Evolutionary conservation across 2,797 vertebrate species (phyloP), one percentile per base, ranked within the genome.

Genomic region (Platyrinchus mystaceus): DNA sequence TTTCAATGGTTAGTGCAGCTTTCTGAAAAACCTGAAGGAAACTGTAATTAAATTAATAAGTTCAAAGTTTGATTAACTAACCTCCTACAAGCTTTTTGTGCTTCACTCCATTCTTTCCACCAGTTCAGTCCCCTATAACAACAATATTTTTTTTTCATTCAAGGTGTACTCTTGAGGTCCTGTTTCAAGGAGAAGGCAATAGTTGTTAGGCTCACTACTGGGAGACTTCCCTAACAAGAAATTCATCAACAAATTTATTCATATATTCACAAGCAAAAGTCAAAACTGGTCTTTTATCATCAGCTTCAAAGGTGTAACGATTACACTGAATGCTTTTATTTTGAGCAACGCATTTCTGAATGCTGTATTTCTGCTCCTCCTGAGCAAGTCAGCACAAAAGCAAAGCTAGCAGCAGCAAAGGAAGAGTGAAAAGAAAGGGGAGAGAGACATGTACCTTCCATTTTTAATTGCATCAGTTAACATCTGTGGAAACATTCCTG

Each of bases 321-420:
- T 67, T 64, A 73, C 2, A 14, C 1, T 17, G 68, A 91, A 74
- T 0, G 0, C 17, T 82, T 87, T 88, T 46, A 46, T 46, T 91
- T 30, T 58, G 22, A 87, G 79, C 36, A 77, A 36, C 5, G 6
- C 7, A 21, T 76, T 87, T 86, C 53, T 60, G 55, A 83, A 74
- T 80, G 15, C 37, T 12, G 0, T 44, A 73, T 73, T 94, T 90
- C 39, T 89, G 55, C 32, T 93, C 30, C 70, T 91, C 47, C 32
- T 39, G 28, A 93, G 47, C 36, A 90, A 95, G n/a, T 27, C 62
- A 89, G 79, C 58, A 71, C 23, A 83, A 94, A 90, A 52, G 49
- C 56, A 90, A 93, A 92, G 37, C 27, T 26, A 93, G 44, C 50
- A 94, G 46, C 37, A 92, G 58, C 66, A 93, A 90, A 80, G 22